phyloP scores from a whole-genome alignment of 2,797 vertebrate species.

The Coendou prehensilis region DNA sequence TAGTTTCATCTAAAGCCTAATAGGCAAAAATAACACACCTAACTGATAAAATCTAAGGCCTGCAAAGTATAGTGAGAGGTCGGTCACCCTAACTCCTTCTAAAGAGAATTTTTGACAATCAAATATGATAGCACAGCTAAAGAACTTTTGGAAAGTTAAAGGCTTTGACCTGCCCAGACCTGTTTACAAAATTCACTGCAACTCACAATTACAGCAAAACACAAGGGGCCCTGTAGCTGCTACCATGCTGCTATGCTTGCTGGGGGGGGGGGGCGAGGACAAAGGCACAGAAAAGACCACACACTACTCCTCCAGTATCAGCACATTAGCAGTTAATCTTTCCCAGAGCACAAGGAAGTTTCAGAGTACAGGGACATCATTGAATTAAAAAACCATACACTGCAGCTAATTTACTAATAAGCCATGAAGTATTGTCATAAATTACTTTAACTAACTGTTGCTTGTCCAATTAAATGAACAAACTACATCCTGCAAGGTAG shows the following conservation, averaged over 20 bases:
- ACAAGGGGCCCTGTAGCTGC: background rate
- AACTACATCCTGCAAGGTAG: slow-evolving; percentile 77
- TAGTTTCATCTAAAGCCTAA: slow-evolving; percentile 56
- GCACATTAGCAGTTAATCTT: background rate
- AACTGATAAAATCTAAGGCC: slow-evolving; percentile 36
- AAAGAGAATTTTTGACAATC: background rate
- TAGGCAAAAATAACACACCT: slow-evolving; percentile 20
- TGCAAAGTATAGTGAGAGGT: background rate
- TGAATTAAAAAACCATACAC: slow-evolving; percentile 67
- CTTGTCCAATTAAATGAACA: slow-evolving; percentile 86
- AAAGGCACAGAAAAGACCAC: background rate
- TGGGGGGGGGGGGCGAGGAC: background rate
- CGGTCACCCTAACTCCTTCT: background rate
- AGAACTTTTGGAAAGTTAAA: slow-evolving; percentile 22
- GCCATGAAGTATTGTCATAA: slow-evolving; percentile 81
- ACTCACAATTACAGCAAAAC: background rate
- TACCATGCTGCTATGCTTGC: background rate
- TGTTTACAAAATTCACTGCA: background rate
- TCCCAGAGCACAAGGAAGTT: background rate
- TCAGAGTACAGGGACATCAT: background rate
- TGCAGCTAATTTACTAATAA: slow-evolving; percentile 82
- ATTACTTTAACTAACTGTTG: slow-evolving; percentile 84
- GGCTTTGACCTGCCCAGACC: background rate
- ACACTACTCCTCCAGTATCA: background rate
- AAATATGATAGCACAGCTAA: background rate